Percentiles rank a stretch among this genome's conserved stretches.
phyloP scores from a whole-genome alignment of 2,113 vertebrate species.

The Myrmecophaga tridactyla region DNA sequence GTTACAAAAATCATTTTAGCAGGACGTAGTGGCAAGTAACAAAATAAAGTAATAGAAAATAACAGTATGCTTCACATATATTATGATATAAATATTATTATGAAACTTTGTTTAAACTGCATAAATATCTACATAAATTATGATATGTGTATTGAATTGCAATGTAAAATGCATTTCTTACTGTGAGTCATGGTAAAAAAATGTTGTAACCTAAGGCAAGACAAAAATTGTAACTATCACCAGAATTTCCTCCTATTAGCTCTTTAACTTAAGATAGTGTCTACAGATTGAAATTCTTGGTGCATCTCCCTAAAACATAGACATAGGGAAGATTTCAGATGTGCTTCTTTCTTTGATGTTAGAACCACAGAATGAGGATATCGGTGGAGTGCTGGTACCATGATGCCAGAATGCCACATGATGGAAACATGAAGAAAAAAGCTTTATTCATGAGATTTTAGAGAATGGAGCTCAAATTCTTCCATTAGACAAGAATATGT shows the following conservation, averaged over 20 bases:
- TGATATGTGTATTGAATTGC: neutral
- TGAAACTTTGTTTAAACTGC: neutral
- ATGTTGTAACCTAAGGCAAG: neutral
- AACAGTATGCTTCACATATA: neutral
- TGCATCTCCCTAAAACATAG: neutral
- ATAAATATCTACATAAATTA: neutral
- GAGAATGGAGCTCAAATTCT: neutral
- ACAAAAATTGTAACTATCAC: neutral
- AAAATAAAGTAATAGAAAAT: neutral
- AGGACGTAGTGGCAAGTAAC: neutral
- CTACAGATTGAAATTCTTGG: neutral
- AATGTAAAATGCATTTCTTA: neutral
- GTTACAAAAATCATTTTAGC: no score
- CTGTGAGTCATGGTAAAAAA: neutral
- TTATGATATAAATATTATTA: neutral
- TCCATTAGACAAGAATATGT: neutral
- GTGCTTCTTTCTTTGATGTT: neutral
- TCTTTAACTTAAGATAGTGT: neutral
- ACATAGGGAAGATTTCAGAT: neutral
- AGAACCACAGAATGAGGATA: neutral
- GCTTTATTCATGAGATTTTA: neutral
- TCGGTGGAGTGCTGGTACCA: neutral
- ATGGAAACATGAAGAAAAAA: neutral
- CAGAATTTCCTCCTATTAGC: neutral
- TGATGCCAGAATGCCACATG: neutral